Evolutionary conservation across 2,113 vertebrate genomes (phyloP), one percentile per base, ranked within the genome.

Genomic region (Panurus biarmicus): DNA sequence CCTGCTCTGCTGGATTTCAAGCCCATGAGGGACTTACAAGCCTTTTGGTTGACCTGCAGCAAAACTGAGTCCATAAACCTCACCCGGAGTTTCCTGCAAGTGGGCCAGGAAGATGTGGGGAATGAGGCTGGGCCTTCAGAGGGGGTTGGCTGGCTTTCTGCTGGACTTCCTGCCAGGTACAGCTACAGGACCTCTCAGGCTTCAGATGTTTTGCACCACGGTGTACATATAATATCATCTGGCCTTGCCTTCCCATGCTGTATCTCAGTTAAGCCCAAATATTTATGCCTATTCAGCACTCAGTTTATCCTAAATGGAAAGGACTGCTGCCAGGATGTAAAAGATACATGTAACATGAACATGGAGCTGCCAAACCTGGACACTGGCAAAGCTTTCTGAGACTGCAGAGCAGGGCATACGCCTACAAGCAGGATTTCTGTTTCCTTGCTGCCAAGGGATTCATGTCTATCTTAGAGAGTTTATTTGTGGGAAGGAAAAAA

Each of bases 401-500:
- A 25, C 48, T 78, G 57, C 7, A 91, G 74, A 44, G n/a, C 51
- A 62, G 57, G 64, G 60, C 50, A 53, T 10, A 42, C 12, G 48
- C 71, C 44, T 58, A 36, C 50, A 75, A 84, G 64, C 6, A 18
- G n/a, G 61, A 74, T 84, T 92, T 84, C 61, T 79, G 36, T 64
- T 89, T 87, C 42, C n/a, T 54, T 71, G 20, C 53, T 80, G 58
- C 66, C 66, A 66, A 67, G 36, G 42, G 26, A 69, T 33, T 92
- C 48, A 1, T 15, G 53, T 75, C 70, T 42, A 12, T 84, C 80
- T 75, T 40, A 78, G 1, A 77, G 69, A 80, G 24, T 71, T 74
- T 85, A 69, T 89, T 94, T 94, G 90, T 79, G 84, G 94, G 73
- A 74, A 93, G 21, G 48, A 33, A 76, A 57, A 74, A 84, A 94